Evolutionary conservation across 2,797 vertebrate genomes (phyloP).

Genomic region (Epinephelus coioides): DNA sequence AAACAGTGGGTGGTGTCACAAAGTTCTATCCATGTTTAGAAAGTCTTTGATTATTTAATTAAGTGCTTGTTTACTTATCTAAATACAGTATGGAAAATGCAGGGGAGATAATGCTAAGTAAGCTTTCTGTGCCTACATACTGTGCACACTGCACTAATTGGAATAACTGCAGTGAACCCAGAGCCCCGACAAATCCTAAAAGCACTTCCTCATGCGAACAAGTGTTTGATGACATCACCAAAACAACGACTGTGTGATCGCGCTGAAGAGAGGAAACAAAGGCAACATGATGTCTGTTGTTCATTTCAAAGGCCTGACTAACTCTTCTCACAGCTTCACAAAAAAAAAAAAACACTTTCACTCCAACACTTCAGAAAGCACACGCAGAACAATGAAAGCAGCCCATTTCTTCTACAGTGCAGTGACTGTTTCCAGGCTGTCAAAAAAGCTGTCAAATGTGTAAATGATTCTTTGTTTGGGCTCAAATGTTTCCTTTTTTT

Average conservation of each 20-base stretch:
- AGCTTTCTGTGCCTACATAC: not conserved
- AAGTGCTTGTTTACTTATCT: not conserved
- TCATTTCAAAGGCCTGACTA: conserved; percentile 40
- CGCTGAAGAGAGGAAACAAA: conserved; percentile 48
- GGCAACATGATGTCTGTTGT: conserved; percentile 26
- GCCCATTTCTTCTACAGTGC: not conserved
- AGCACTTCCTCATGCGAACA: conserved; percentile 38
- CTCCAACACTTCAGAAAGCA: conserved; percentile 26
- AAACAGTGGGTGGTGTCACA: not conserved
- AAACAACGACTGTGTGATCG: conserved; percentile 50
- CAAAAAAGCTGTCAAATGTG: conserved; percentile 12
- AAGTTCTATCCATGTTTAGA: too few relatives aligned
- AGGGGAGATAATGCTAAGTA: not conserved
- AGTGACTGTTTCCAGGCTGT: conserved; percentile 8
- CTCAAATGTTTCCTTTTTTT: conserved; percentile 21
- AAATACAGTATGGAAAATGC: not conserved
- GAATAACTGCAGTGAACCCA: conserved; percentile 13
- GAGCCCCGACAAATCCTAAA: conserved; percentile 21
- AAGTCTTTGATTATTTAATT: not conserved
- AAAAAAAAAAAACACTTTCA: conserved; percentile 17
- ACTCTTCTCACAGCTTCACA: conserved; percentile 21
- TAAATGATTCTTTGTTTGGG: not conserved
- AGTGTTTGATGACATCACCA: conserved; percentile 35
- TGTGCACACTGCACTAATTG: conserved; percentile 1
- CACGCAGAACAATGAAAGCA: conserved; percentile 9